Percentiles rank a stretch among this genome's conserved stretches.
These are phyloP conservation scores for Lagodon rhomboides DNA, from an alignment of 2,797 vertebrate species.

Conservation along the genomic window DNA sequence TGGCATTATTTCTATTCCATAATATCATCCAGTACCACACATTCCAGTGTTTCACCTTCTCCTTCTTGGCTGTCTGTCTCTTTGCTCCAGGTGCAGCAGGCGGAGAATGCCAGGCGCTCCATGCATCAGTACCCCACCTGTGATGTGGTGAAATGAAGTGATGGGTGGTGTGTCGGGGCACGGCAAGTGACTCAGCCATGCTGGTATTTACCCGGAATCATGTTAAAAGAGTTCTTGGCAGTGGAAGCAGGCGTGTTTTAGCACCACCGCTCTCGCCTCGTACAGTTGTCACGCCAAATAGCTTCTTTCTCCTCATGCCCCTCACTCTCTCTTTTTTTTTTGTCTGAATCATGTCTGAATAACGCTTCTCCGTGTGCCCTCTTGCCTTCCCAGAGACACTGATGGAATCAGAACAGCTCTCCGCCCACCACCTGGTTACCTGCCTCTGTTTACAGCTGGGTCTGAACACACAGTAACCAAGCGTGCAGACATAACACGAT, in stretches of 20 bases:
- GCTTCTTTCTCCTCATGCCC: neutral
- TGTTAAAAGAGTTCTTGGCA: constrained; percentile 12
- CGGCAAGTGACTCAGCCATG: constrained; percentile 56
- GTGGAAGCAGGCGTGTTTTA: constrained; percentile 26
- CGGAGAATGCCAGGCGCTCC: constrained; percentile 31
- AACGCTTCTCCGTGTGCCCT: constrained; percentile 4
- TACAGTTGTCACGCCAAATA: neutral
- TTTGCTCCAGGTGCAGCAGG: constrained; percentile 61
- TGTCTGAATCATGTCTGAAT: constrained; percentile 31
- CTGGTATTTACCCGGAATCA: constrained; percentile 44
- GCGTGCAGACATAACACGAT: constrained; percentile 30
- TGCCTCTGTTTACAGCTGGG: constrained; percentile 53
- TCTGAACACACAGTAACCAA: constrained; percentile 33
- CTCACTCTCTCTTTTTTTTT: neutral
- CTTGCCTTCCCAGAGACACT: constrained; percentile 11
- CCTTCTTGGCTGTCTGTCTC: constrained; percentile 8
- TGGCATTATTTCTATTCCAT: neutral
- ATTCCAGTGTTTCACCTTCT: constrained; percentile 31
- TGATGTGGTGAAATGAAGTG: constrained; percentile 55
- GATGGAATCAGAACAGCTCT: constrained; percentile 31
- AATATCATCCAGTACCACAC: neutral
- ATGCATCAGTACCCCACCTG: constrained; percentile 63
- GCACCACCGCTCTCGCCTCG: neutral
- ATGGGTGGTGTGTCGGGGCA: constrained; percentile 51
- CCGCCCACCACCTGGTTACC: constrained; percentile 54